Percentiles rank a stretch among this genome's conserved stretches.
Conservation (phyloP, 2,797 vertebrate genomes). For the Enteromius treurensis region DNA sequence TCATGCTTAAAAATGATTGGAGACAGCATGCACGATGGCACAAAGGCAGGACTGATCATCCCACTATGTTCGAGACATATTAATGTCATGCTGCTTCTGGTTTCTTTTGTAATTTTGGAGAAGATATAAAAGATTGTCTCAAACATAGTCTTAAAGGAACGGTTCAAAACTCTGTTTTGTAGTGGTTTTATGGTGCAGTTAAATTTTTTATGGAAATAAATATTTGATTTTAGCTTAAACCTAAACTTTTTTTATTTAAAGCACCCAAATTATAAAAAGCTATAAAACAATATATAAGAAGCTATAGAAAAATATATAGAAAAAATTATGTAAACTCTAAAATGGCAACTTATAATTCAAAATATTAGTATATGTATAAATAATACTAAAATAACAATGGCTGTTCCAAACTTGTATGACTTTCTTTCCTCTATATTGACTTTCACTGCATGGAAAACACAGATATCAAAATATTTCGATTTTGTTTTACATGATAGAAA, state of each 20-base stretch:
- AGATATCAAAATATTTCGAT: neutral
- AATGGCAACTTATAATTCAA: neutral
- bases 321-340: neutral
- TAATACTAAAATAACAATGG: neutral
- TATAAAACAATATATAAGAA: neutral
- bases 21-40: slow-evolving; percentile 27
- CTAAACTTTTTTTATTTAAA: neutral
- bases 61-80: neutral
- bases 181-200: neutral
- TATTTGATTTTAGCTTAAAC: neutral
- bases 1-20: slow-evolving; percentile 42
- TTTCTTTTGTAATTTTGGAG: neutral
- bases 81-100: slow-evolving; percentile 12
- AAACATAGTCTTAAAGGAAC: neutral
- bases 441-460: neutral
- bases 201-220: neutral
- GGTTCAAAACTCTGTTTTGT: neutral
- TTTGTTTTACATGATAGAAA: neutral
- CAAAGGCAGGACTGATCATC: neutral
- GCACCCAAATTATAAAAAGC: neutral
- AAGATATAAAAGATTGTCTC: neutral
- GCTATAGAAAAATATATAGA: too few relatives aligned
- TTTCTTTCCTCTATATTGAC: neutral
- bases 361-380: neutral
- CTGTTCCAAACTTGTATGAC: neutral